phyloP scores from a whole-genome alignment of 1,140 invertebrate genomes.

The Cataglyphis hispanica region DNA sequence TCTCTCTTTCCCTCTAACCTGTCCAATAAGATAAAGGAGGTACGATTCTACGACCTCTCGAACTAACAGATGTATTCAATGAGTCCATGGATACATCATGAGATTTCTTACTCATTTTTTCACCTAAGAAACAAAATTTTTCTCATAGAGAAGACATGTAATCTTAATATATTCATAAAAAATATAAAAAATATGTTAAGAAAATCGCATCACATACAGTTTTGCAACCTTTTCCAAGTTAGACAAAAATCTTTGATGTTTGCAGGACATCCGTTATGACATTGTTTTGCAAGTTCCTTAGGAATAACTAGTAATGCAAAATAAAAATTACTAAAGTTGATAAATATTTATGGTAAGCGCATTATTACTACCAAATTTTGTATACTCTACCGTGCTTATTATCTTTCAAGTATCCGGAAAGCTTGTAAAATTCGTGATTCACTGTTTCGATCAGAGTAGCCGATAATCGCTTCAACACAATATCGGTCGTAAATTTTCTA shows the following conservation, averaged over 20 bases:
- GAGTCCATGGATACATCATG: constrained; percentile 28
- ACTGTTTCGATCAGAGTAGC: constrained; percentile 74
- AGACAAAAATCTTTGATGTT: constrained; percentile 78
- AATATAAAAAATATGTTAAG: neutral
- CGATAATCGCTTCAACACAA: constrained; percentile 71
- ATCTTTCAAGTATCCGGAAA: constrained; percentile 75
- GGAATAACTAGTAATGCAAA: constrained; percentile 72
- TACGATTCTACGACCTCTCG: constrained; percentile 73
- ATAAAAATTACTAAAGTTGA: constrained; percentile 15
- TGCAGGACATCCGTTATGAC: constrained; percentile 78
- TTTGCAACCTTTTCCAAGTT: constrained; percentile 70
- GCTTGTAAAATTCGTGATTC: constrained; percentile 74
- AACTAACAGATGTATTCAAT: constrained; percentile 58
- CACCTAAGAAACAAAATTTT: neutral
- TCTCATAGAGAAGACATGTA: neutral
- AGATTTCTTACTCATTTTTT: neutral
- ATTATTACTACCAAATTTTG: neutral
- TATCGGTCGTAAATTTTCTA: constrained; percentile 75
- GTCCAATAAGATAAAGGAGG: constrained; percentile 75
- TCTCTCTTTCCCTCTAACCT: constrained; percentile 42
- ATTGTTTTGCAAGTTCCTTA: constrained; percentile 74
- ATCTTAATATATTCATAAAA: neutral
- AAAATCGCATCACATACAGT: neutral
- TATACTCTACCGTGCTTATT: constrained; percentile 74
- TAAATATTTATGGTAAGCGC: neutral